Percentiles rank a stretch among this genome's conserved stretches.
phyloP scores from a whole-genome alignment of 1,140 invertebrate species.

The Zaprionus kolodkinae region DNA sequence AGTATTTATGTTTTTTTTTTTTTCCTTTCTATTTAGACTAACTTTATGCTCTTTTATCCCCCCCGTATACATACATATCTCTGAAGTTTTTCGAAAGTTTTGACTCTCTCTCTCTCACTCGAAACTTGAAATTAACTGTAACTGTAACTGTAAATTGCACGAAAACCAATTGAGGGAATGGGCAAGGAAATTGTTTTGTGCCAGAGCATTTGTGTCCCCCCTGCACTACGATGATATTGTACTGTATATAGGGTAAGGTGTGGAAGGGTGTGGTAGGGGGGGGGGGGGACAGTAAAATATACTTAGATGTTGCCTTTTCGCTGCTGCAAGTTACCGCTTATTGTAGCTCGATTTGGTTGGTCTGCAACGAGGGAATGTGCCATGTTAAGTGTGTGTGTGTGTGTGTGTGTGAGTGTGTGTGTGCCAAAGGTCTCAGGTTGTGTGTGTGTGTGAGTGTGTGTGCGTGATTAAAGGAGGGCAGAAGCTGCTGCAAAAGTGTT shows the following conservation, averaged over 20 bases:
- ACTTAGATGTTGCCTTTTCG: slow-evolving; percentile 46
- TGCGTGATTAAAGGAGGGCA: slow-evolving; percentile 31
- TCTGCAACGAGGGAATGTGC: slow-evolving; percentile 16
- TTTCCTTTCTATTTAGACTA: no score
- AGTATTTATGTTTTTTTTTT: no score
- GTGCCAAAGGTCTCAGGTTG: slow-evolving; percentile 17
- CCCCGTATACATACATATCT: not conserved
- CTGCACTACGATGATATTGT: slow-evolving; percentile 17
- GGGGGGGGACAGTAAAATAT: slow-evolving; percentile 42
- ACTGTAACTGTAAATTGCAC: slow-evolving; percentile 71
- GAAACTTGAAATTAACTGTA: slow-evolving; percentile 72
- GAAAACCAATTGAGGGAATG: slow-evolving; percentile 67
- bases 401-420: slow-evolving; percentile 18
- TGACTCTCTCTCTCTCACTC: slow-evolving; percentile 30
- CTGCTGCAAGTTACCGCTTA: slow-evolving; percentile 26
- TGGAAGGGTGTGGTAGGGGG: not conserved
- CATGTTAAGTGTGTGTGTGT: slow-evolving; percentile 13
- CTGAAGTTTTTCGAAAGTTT: not conserved
- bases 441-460: slow-evolving; percentile 14
- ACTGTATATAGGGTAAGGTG: slow-evolving; percentile 11
- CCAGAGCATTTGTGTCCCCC: slow-evolving; percentile 21
- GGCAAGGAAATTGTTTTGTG: slow-evolving; percentile 73
- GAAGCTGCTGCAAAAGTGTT: slow-evolving; percentile 61
- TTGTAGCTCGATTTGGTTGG: slow-evolving; percentile 36
- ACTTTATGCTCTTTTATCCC: no score